Base-by-base conservation (phyloP, 2,888 invertebrate genomes). In the Bombyx huttoni region DNA sequence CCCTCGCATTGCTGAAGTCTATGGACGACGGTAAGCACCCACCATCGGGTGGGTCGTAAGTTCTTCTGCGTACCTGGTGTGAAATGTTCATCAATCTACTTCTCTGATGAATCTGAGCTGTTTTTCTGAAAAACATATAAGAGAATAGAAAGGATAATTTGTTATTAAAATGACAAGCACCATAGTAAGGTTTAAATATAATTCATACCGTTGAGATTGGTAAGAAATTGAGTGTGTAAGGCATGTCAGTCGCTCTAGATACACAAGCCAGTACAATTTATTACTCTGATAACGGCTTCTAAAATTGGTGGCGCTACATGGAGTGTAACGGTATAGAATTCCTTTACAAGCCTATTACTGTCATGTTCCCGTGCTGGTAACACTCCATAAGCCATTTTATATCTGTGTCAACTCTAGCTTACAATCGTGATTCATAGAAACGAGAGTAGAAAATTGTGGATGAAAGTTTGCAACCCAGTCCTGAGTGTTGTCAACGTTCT, bases 321-420 rank as follows among this genome's bases (percentile, higher is more conserved):
- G 65, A 59, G 66, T 65, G 60, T 75, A 80, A 77, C 78, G 75
- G 79, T 71, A 76, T 75, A 70, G 77, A 75, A 79, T 73, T 72
- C 70, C 73, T 66, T 56, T 58, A 59, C 67, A 70, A 63, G 70
- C 67, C 62, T 78, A 84, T 80, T 70, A 64, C 69, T 76, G 81
- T 74, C 83, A 69, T 80, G 82, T 81, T 62, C 60, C 68, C 63
- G 72, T 74, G 70, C 72, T 68, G 66, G 69, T 73, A 73, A 78
- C 73, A 73, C 71, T 65, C 61, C 63, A 67, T 55, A 62, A 63
- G 62, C 59, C 74, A 70, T 70, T 77, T 78, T 80, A 78, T 75
- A 70, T 65, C 65, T 63, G 63, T 75, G 75, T 75, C 69, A 64
- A 62, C 59, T 56, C 53, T 51, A 59, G 60, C 50, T 59, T 48